Conservation (phyloP, 1,140 invertebrate species). For the Hesperophylax magnus region DNA sequence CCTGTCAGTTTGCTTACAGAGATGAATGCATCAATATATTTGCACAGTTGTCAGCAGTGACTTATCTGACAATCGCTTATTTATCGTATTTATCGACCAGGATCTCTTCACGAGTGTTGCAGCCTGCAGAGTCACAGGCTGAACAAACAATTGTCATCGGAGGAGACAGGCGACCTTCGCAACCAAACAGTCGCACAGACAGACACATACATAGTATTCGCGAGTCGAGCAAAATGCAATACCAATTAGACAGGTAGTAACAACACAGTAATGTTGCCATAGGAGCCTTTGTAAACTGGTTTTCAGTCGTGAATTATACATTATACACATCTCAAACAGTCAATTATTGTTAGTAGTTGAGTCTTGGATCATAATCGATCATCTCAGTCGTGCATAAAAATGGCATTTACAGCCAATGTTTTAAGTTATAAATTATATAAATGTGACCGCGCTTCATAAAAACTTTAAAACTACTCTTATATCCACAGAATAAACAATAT, state of each 20-base stretch:
- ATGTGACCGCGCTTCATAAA: no score
- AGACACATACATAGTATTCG: not conserved
- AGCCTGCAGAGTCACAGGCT: not conserved
- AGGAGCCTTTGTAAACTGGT: not conserved
- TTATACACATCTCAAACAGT: no score
- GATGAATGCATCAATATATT: slow-evolving; percentile 8
- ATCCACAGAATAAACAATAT: no score
- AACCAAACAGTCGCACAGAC: not conserved
- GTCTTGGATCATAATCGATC: no score
- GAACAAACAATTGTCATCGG: slow-evolving; percentile 10
- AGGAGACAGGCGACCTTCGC: not conserved
- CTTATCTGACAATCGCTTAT: slow-evolving; percentile 10
- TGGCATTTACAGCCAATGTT: no score
- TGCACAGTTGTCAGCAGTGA: slow-evolving; percentile 21
- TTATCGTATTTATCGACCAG: slow-evolving; percentile 9
- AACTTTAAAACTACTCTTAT: no score
- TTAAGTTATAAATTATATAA: no score
- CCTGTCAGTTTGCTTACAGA: not conserved
- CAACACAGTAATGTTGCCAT: not conserved
- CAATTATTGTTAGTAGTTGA: no score
- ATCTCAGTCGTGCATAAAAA: no score
- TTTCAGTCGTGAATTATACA: no score
- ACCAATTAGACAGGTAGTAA: not conserved
- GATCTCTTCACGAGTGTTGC: slow-evolving; percentile 8
- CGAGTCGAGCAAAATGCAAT: not conserved